These are phyloP conservation scores for Eupithecia centaureata DNA, from an alignment of 2,888 invertebrate species.

Conservation along the genomic window DNA sequence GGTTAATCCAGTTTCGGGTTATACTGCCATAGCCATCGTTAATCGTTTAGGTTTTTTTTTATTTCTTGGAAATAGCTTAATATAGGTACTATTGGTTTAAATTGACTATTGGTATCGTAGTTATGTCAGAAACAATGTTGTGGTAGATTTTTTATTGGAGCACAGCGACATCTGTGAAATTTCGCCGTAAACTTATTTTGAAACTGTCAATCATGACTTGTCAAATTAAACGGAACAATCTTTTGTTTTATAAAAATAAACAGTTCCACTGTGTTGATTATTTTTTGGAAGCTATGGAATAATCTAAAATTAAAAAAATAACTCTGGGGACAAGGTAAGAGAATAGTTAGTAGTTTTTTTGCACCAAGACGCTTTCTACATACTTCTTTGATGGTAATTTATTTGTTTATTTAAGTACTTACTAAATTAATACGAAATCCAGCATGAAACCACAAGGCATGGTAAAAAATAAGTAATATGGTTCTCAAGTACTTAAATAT, in stretches of 20 bases:
- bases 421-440: no score
- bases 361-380: background rate
- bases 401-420: no score
- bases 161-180: background rate
- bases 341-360: background rate
- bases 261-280: no score
- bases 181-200: background rate
- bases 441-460: no score
- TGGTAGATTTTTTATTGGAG: background rate
- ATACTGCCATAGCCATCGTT: conserved; percentile 10
- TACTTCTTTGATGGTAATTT: no score
- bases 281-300: no score
- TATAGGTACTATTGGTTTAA: background rate
- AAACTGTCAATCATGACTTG: background rate
- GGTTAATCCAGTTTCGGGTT: conserved; percentile 53
- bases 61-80: background rate
- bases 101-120: background rate
- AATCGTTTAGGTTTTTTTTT: conserved; percentile 14
- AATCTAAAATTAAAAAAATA: no score
- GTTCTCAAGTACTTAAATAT: no score
- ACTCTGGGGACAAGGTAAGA: background rate
- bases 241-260: no score
- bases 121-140: background rate
- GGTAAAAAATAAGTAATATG: no score
- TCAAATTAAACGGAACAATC: no score